Conservation (phyloP, 2,797 vertebrate species). For the Muscicapa comitata region DNA sequence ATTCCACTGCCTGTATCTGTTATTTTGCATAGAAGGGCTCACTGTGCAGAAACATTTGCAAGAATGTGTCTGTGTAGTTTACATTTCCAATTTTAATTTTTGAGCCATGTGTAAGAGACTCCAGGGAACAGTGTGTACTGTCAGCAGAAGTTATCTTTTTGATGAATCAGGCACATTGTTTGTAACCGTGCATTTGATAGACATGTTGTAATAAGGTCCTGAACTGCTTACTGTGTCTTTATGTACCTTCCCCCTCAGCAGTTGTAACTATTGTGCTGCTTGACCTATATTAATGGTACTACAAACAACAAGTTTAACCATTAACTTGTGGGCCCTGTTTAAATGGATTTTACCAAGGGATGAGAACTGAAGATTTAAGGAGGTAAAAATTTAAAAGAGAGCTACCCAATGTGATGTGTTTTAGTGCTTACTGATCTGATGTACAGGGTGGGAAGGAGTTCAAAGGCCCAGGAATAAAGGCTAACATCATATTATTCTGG, state of each 20-base stretch:
- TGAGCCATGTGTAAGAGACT: constrained; percentile 42
- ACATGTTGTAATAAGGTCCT: constrained; percentile 76
- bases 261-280: constrained; percentile 75
- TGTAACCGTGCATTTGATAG: constrained; percentile 70
- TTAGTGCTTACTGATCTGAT: neutral
- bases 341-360: constrained; percentile 74
- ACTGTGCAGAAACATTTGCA: constrained; percentile 32
- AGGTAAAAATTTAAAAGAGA: constrained; percentile 13
- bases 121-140: constrained; percentile 46
- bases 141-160: constrained; percentile 58
- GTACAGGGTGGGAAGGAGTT: neutral
- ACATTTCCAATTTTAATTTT: constrained; percentile 62
- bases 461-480: neutral
- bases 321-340: constrained; percentile 85
- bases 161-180: constrained; percentile 76
- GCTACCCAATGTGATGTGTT: neutral
- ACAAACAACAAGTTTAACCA: constrained; percentile 91
- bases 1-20: neutral
- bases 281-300: constrained; percentile 83
- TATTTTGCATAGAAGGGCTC: constrained; percentile 12
- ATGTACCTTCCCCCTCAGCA: constrained; percentile 79
- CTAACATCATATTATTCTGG: neutral
- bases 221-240: constrained; percentile 76
- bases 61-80: constrained; percentile 30
- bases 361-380: constrained; percentile 47